Evolutionary conservation across 2,113 vertebrate species (phyloP).

Genomic region (Phalacrocorax pelagicus): DNA sequence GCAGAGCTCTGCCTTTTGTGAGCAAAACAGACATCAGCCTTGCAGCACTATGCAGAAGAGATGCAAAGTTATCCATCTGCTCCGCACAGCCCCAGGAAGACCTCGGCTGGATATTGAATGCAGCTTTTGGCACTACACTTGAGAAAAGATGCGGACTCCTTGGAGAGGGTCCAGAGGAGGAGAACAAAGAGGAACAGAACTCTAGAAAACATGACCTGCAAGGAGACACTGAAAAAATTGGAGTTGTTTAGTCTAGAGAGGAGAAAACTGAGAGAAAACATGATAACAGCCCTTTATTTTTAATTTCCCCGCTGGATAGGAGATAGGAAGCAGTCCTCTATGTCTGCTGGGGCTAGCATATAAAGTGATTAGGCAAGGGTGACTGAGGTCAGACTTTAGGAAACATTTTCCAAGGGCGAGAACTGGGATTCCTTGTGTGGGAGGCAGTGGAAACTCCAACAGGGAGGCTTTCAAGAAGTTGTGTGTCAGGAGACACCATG

Average conservation of each 20-base stretch:
- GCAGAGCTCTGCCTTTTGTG: background rate
- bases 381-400: constrained; percentile 10
- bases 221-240: constrained; percentile 6
- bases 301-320: constrained; percentile 7
- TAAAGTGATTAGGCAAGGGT: constrained; percentile 3
- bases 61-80: constrained; percentile 48
- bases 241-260: constrained; percentile 62
- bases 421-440: constrained; percentile 34
- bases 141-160: constrained; percentile 39
- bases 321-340: background rate
- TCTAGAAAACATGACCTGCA: constrained; percentile 62
- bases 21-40: background rate
- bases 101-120: constrained; percentile 43
- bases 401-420: constrained; percentile 20
- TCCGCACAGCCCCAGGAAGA: constrained; percentile 36
- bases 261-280: constrained; percentile 47
- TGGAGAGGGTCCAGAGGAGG: constrained; percentile 49
- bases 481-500: background rate
- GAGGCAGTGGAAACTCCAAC: constrained; percentile 19
- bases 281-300: constrained; percentile 27
- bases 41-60: background rate
- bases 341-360: background rate
- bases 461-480: background rate
- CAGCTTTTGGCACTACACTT: constrained; percentile 60
- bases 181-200: constrained; percentile 48